phyloP scores from a whole-genome alignment of 2,888 invertebrate genomes.

The Drosophila melanocephala region DNA sequence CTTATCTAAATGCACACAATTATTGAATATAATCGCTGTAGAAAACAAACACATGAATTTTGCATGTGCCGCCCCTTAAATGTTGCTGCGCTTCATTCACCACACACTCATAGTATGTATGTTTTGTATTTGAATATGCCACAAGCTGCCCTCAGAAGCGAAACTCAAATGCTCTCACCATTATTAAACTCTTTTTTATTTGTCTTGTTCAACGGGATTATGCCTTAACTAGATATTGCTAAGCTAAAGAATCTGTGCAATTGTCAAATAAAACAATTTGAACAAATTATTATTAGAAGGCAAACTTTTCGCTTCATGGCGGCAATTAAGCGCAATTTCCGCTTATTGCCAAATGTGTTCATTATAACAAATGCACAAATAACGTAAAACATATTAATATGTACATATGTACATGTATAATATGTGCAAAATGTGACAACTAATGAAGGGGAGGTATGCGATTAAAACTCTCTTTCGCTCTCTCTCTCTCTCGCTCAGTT shows the following conservation, averaged over 20 bases:
- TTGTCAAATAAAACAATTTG: constrained; percentile 8
- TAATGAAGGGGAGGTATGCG: constrained; percentile 7
- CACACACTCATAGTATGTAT: neutral
- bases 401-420: neutral
- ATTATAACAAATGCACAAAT: constrained; percentile 32
- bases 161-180: constrained; percentile 15
- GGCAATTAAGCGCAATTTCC: constrained; percentile 69
- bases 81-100: constrained; percentile 54
- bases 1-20: constrained; percentile 82
- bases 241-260: neutral
- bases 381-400: constrained; percentile 1
- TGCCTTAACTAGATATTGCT: neutral
- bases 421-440: constrained; percentile 33
- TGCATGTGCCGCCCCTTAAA: constrained; percentile 72
- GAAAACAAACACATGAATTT: constrained; percentile 58
- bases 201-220: neutral
- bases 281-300: neutral
- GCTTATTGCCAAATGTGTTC: constrained; percentile 45
- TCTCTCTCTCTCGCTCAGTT: neutral
- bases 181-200: neutral
- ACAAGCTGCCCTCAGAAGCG: neutral
- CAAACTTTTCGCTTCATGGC: constrained; percentile 35
- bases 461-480: neutral
- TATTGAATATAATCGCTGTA: constrained; percentile 79
- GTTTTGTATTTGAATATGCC: neutral